phyloP scores from a whole-genome alignment of 2,888 invertebrate genomes.

The Nycteola revayana region DNA sequence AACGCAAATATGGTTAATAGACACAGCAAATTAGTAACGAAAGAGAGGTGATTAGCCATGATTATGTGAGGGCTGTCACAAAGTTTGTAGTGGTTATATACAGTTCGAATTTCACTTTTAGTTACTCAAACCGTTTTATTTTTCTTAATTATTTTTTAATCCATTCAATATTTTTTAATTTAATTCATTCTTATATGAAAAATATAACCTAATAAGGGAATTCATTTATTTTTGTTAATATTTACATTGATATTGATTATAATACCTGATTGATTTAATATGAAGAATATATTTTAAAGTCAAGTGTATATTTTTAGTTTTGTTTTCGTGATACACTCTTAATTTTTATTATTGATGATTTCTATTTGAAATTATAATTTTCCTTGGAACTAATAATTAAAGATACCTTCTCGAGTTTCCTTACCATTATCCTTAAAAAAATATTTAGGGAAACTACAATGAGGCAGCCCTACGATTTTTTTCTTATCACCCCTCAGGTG shows the following conservation, averaged over 20 bases:
- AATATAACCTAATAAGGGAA: too few relatives aligned
- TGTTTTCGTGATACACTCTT: not conserved
- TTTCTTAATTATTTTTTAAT: too few relatives aligned
- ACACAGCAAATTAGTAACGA: conserved; percentile 9
- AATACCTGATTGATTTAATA: not conserved
- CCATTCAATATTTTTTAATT: too few relatives aligned
- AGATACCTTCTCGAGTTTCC: too few relatives aligned
- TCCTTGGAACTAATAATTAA: too few relatives aligned
- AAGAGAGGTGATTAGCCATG: conserved; percentile 2
- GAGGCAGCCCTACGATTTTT: conserved; percentile 4
- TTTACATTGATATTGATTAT: too few relatives aligned
- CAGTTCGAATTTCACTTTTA: not conserved
- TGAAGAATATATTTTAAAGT: conserved; percentile 3
- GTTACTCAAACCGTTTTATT: too few relatives aligned
- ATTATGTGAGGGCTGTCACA: conserved; percentile 2
- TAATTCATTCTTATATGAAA: too few relatives aligned
- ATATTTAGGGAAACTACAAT: conserved; percentile 1
- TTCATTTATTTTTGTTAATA: too few relatives aligned
- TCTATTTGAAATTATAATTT: too few relatives aligned
- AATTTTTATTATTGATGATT: too few relatives aligned
- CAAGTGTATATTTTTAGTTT: conserved; percentile 1
- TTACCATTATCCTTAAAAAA: too few relatives aligned
- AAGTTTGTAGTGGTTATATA: conserved; percentile 4
- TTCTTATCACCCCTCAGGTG: conserved; percentile 7
- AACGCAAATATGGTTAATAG: conserved; percentile 11